Conservation (phyloP, 1,140 invertebrate genomes). For the Mactra quadrangularis region DNA sequence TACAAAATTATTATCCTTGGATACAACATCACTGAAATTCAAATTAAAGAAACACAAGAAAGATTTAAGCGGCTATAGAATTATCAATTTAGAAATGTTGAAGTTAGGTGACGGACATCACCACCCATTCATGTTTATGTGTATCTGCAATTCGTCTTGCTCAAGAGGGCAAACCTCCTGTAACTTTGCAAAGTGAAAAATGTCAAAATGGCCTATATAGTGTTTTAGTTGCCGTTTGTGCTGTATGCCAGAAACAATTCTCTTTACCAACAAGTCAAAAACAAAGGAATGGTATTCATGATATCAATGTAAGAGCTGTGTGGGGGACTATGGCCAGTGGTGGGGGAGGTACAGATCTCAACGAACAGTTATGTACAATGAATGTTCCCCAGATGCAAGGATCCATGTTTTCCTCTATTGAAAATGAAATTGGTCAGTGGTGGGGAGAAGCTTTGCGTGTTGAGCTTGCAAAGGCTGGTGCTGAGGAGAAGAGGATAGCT, state of each 20-base stretch:
- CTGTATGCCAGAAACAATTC: neutral
- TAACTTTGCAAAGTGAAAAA: neutral
- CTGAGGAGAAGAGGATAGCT: slow-evolving; percentile 43
- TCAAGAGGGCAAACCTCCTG: neutral
- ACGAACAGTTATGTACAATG: slow-evolving; percentile 3
- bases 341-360: neutral
- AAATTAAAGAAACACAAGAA: too few species aligned
- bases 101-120: neutral
- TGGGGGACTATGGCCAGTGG: slow-evolving; percentile 26
- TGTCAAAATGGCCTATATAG: neutral
- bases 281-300: too few species aligned
- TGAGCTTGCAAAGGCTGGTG: slow-evolving; percentile 37
- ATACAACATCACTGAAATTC: too few species aligned
- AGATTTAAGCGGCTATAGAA: neutral
- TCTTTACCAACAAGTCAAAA: neutral
- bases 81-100: neutral
- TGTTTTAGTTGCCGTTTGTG: neutral
- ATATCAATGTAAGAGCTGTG: slow-evolving; percentile 9
- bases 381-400: neutral
- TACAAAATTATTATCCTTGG: too few species aligned
- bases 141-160: neutral
- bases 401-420: neutral
- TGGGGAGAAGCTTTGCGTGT: slow-evolving; percentile 29
- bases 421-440: slow-evolving; percentile 21
- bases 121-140: neutral